Percentiles rank a stretch among this genome's conserved stretches.
Conservation (phyloP, 2,113 vertebrate species). For the Mesoclemmys tuberculata region DNA sequence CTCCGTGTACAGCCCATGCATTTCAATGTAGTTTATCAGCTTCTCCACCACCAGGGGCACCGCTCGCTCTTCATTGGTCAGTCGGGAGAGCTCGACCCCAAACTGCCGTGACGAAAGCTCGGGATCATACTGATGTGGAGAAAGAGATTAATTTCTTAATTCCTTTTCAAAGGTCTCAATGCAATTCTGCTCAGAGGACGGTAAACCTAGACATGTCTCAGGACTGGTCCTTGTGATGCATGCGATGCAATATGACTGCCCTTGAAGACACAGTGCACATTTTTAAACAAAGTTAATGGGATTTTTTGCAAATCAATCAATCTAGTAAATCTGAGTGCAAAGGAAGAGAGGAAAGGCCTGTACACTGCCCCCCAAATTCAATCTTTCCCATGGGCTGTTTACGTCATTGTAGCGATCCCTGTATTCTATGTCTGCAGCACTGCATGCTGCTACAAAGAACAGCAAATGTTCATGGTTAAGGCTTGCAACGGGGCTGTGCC, state of each 20-base stretch:
- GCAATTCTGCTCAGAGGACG: neutral
- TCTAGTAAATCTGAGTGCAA: neutral
- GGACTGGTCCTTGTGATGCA: rapidly evolving
- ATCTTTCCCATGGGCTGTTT: no score
- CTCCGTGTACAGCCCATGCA: constrained; percentile 97
- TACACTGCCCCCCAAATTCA: neutral
- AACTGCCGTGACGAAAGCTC: constrained; percentile 95
- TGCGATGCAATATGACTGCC: neutral
- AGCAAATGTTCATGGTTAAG: neutral
- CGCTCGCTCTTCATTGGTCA: constrained; percentile 92
- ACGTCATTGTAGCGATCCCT: neutral
- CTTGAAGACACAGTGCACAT: neutral
- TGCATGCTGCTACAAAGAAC: neutral
- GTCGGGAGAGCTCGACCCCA: constrained; percentile 92
- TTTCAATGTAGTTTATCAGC: constrained; percentile 98
- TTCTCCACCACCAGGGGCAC: constrained; percentile 96
- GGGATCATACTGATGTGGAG: constrained; percentile 86
- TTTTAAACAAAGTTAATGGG: neutral
- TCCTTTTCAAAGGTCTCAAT: neutral
- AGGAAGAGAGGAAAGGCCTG: neutral
- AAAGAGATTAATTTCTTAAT: neutral
- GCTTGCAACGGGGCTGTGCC: neutral
- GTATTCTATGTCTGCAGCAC: neutral
- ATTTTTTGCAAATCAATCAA: neutral
- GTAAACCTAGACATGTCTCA: neutral